phyloP scores from a whole-genome alignment of 2,888 invertebrate species.

The Pycnomerus fuliginosus region DNA sequence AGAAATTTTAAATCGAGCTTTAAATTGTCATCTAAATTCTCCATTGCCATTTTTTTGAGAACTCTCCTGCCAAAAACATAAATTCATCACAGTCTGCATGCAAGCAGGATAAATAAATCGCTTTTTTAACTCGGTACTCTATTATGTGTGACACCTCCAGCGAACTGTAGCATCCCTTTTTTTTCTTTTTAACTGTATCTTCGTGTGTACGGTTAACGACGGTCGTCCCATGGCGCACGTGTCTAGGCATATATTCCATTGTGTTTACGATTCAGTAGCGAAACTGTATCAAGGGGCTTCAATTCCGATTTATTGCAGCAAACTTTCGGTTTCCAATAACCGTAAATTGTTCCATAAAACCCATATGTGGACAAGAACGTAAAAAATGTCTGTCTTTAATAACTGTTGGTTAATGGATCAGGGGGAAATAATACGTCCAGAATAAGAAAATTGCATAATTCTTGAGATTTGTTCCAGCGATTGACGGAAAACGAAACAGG shows the following conservation, averaged over 20 bases:
- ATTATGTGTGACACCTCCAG: slow-evolving; percentile 21
- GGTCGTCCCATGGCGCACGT: slow-evolving; percentile 28
- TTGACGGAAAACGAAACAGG: too few species aligned
- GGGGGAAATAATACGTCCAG: too few species aligned
- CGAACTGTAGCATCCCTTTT: slow-evolving; percentile 16
- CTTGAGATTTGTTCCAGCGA: too few species aligned
- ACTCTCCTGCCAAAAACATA: too few species aligned
- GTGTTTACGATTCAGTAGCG: slow-evolving; percentile 41
- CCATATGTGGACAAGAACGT: slow-evolving; percentile 46
- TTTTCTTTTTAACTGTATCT: slow-evolving; percentile 24
- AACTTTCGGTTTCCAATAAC: slow-evolving; percentile 50
- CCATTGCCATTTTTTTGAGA: too few species aligned
- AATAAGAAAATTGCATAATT: too few species aligned
- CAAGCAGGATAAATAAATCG: slow-evolving; percentile 17
- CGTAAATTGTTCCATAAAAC: slow-evolving; percentile 50
- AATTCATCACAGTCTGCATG: slow-evolving; percentile 17
- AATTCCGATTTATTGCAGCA: slow-evolving; percentile 46
- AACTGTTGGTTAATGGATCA: too few species aligned
- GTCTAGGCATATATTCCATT: slow-evolving; percentile 37
- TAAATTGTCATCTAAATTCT: too few species aligned
- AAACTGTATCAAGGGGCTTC: slow-evolving; percentile 40
- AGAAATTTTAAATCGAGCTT: too few species aligned
- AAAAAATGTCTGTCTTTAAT: slow-evolving; percentile 49
- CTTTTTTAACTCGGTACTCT: slow-evolving; percentile 15
- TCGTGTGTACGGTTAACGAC: slow-evolving; percentile 20